Evolutionary conservation across 2,797 vertebrate genomes (phyloP), one percentile per base, ranked within the genome.

Genomic region (Corythornis leucogaster): DNA sequence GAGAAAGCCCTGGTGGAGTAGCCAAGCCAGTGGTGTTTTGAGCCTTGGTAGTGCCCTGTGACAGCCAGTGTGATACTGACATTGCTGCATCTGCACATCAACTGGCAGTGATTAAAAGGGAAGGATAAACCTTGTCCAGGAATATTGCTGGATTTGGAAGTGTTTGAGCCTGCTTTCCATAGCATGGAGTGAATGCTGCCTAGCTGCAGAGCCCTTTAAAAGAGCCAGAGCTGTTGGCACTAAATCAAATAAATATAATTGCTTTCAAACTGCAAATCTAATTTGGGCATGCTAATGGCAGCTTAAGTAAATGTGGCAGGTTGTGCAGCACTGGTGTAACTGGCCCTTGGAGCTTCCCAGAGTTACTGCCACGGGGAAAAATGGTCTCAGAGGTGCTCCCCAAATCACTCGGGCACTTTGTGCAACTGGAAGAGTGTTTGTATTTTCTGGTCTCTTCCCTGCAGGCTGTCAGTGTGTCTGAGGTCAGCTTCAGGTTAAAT

Each of bases 251-350:
- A 84, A 94, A 96, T 95, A 87, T 78, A 92, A 93, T 92, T 76
- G 64, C 87, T 96, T 96, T 92, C 92, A 90, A 89, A 95, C 83
- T 38, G 90, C 88, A 96, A 93, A 95, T 96, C 94, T 96, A 91
- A 96, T 95, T 95, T 94, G 45, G 64, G 90, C 88, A 74, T 61
- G 89, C 80, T 95, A 95, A 95, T 93, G 85, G 85, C 85, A 58
- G 85, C 88, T 92, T 85, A 93, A 95, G 79, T 89, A 92, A 96
- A 93, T n/a, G 84, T 92, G 74, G 92, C 55, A 63, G 75, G 89
- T 89, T 84, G 59, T 3, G 12, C 58, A 95, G 82, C 73, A 70
- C 79, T 93, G 82, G 74, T 75, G 69, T 80, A 76, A 70, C 85
- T 87, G 66, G 70, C 85, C 75, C 85, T 77, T 25, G 18, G 78